phyloP scores from a whole-genome alignment of 2,113 vertebrate genomes.

The Dasyprocta punctata region DNA sequence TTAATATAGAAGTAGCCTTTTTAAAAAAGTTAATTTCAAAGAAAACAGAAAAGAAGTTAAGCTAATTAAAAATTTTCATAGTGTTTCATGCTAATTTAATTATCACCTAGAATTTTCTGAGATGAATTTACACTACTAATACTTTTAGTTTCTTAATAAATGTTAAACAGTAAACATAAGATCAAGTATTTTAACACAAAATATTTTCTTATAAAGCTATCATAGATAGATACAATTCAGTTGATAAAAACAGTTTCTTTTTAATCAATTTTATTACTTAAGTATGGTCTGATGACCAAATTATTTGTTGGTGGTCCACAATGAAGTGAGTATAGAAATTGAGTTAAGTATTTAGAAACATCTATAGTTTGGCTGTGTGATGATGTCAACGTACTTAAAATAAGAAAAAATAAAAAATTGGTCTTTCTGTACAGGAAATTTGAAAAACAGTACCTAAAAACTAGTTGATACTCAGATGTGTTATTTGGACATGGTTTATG shows the following conservation, averaged over 20 bases:
- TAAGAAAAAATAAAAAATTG: background rate
- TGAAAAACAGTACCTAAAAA: background rate
- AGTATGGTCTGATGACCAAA: background rate
- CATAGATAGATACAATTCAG: background rate
- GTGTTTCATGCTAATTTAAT: background rate
- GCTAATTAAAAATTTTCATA: background rate
- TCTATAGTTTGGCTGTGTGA: background rate
- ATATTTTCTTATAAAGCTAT: background rate
- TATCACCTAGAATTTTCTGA: background rate
- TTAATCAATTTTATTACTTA: background rate
- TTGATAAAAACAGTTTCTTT: slow-evolving; percentile 36
- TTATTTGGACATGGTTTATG: background rate
- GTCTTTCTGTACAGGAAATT: background rate
- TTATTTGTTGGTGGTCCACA: background rate
- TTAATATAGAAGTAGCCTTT: background rate
- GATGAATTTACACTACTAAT: background rate
- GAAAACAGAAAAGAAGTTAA: slow-evolving; percentile 15
- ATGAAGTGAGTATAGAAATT: background rate
- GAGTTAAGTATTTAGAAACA: background rate
- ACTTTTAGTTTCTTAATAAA: background rate
- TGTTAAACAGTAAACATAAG: background rate
- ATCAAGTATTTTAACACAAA: background rate
- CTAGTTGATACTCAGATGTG: background rate
- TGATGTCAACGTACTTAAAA: background rate
- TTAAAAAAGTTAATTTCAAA: background rate